Evolutionary conservation across 1,140 invertebrate species (phyloP).

Genomic region (Sipha flava): DNA sequence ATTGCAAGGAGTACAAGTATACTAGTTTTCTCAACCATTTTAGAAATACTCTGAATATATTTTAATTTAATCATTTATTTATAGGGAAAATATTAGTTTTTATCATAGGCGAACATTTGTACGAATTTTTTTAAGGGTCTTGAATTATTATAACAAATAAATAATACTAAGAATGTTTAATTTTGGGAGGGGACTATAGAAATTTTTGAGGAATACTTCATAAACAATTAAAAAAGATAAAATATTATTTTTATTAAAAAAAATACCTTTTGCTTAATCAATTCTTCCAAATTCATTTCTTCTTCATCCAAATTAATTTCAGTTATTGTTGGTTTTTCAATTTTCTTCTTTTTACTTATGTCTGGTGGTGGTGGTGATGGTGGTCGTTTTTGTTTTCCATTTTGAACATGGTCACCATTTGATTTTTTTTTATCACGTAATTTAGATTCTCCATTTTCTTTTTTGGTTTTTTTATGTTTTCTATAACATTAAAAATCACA

Average conservation of each 20-base stretch:
- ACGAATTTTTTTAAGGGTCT: no score
- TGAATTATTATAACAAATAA: no score
- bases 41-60: no score
- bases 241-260: background rate
- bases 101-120: no score
- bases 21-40: no score
- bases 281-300: conserved; percentile 75
- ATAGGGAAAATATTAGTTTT: no score
- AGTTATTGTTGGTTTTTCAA: background rate
- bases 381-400: conserved; percentile 21
- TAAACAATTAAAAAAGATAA: no score
- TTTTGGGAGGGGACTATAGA: no score
- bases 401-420: conserved; percentile 3
- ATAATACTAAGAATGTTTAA: no score
- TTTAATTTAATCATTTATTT: no score
- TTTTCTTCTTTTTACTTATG: background rate
- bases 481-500: background rate
- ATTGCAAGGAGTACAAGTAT: no score
- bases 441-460: conserved; percentile 11
- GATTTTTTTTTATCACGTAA: conserved; percentile 15
- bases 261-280: conserved; percentile 75
- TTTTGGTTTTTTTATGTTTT: conserved; percentile 23
- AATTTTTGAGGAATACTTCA: no score
- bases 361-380: background rate
- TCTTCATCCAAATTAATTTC: conserved; percentile 50